Conservation (phyloP, 2,888 invertebrate species). For the Crocallis elinguaria region DNA sequence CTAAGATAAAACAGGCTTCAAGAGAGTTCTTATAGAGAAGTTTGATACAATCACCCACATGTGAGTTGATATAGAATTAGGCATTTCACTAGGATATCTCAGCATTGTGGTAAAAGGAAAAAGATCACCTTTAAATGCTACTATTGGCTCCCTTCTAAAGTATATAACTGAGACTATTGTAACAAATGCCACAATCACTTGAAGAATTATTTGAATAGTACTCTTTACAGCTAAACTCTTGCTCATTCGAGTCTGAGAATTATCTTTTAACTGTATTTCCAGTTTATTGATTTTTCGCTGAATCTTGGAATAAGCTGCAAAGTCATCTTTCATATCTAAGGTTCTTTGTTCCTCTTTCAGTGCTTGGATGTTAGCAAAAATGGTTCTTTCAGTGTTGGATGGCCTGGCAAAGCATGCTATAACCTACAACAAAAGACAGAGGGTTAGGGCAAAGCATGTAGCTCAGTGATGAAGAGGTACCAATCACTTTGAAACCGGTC, state of each 20-base stretch:
- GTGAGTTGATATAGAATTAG: conserved; percentile 76
- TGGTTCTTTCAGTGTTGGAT: conserved; percentile 68
- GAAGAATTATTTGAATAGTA: conserved; percentile 63
- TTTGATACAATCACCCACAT: conserved; percentile 78
- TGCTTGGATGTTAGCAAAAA: conserved; percentile 66
- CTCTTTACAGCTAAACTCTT: conserved; percentile 71
- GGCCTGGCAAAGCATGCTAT: conserved; percentile 76
- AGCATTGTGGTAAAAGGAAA: conserved; percentile 72
- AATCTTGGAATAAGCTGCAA: conserved; percentile 84
- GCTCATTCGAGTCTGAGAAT: conserved; percentile 65
- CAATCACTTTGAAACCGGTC: no score
- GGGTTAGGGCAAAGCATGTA: no score
- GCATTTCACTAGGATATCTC: conserved; percentile 70
- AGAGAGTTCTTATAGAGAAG: conserved; percentile 68
- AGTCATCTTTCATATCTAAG: conserved; percentile 84
- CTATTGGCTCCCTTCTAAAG: conserved; percentile 74
- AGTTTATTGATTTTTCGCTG: conserved; percentile 84
- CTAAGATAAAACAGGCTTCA: conserved; percentile 66
- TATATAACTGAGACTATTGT: conserved; percentile 71
- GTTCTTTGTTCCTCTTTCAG: conserved; percentile 76
- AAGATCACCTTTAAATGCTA: conserved; percentile 66
- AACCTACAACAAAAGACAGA: conserved; percentile 69
- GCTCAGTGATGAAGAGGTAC: no score
- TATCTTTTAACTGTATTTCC: conserved; percentile 74
- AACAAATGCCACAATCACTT: conserved; percentile 59